phyloP scores from a whole-genome alignment of 2,888 invertebrate genomes.

The Cosmia trapezina region DNA sequence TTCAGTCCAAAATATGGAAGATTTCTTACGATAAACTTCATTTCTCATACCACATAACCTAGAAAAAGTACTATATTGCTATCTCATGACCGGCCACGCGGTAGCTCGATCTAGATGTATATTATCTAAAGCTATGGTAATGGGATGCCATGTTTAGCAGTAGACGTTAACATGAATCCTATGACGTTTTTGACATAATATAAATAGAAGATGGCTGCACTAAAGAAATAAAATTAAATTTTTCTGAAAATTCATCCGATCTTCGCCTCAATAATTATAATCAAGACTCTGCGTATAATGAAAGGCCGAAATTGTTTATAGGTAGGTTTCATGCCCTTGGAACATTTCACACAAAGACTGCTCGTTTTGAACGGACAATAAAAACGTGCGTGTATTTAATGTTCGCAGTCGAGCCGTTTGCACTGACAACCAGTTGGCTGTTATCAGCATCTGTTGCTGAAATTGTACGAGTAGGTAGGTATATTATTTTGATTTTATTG shows the following conservation, averaged over 20 bases:
- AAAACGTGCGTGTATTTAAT: slow-evolving; percentile 21
- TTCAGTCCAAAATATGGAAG: too few species aligned
- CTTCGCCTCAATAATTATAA: not conserved
- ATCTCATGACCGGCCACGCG: too few species aligned
- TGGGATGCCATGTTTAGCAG: not conserved
- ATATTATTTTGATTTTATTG: not conserved
- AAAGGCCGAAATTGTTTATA: slow-evolving; percentile 28
- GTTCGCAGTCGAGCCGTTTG: slow-evolving; percentile 4
- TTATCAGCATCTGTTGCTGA: slow-evolving; percentile 16
- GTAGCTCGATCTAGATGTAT: too few species aligned
- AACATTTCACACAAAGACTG: slow-evolving; percentile 30
- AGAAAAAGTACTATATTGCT: too few species aligned
- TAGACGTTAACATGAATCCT: too few species aligned
- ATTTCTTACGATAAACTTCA: too few species aligned
- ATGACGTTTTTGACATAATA: not conserved
- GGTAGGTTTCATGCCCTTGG: slow-evolving; percentile 26
- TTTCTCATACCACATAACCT: too few species aligned
- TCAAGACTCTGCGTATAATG: not conserved
- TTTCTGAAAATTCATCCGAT: too few species aligned
- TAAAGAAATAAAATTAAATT: not conserved
- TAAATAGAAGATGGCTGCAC: not conserved
- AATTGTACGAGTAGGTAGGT: not conserved
- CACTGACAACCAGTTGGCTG: slow-evolving; percentile 21
- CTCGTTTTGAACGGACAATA: slow-evolving; percentile 23
- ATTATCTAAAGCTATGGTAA: not conserved